Evolutionary conservation across 2,888 invertebrate species (phyloP).

Genomic region (Dilophus febrilis): DNA sequence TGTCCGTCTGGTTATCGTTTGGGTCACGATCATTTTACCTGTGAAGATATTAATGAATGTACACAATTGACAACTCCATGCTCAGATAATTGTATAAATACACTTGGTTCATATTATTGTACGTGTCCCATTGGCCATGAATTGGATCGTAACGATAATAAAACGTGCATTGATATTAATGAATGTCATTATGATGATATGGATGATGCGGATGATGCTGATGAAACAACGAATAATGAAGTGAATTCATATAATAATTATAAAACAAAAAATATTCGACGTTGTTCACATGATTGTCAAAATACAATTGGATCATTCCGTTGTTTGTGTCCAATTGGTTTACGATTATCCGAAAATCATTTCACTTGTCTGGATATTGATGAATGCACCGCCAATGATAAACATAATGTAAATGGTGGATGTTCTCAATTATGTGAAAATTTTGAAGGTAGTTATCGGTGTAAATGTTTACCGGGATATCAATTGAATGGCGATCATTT

Average conservation of each 20-base stretch:
- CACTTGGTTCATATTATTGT: slow-evolving; percentile 35
- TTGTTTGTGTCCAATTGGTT: slow-evolving; percentile 33
- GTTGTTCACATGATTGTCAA: slow-evolving; percentile 35
- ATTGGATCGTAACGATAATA: slow-evolving; percentile 20
- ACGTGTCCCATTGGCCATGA: slow-evolving; percentile 29
- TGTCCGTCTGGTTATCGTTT: slow-evolving; percentile 35
- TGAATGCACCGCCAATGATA: slow-evolving; percentile 18
- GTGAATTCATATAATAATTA: slow-evolving; percentile 36
- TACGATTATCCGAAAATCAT: slow-evolving; percentile 25
- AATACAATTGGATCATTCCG: slow-evolving; percentile 35
- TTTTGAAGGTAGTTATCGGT: slow-evolving; percentile 33
- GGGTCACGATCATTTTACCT: slow-evolving; percentile 19
- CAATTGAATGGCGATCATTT: slow-evolving; percentile 25
- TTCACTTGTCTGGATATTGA: slow-evolving; percentile 14
- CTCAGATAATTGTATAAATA: slow-evolving; percentile 27
- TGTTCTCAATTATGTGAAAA: slow-evolving; percentile 39
- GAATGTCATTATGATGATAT: slow-evolving; percentile 31
- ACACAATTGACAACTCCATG: slow-evolving; percentile 21
- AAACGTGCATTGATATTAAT: slow-evolving; percentile 29
- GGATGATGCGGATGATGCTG: slow-evolving; percentile 19
- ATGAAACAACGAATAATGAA: slow-evolving; percentile 19
- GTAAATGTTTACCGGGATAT: slow-evolving; percentile 31
- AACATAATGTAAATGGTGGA: slow-evolving; percentile 22
- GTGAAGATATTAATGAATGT: slow-evolving; percentile 24
- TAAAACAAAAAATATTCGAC: no score